phyloP scores from a whole-genome alignment of 2,113 vertebrate genomes.

The Salminus brasiliensis region DNA sequence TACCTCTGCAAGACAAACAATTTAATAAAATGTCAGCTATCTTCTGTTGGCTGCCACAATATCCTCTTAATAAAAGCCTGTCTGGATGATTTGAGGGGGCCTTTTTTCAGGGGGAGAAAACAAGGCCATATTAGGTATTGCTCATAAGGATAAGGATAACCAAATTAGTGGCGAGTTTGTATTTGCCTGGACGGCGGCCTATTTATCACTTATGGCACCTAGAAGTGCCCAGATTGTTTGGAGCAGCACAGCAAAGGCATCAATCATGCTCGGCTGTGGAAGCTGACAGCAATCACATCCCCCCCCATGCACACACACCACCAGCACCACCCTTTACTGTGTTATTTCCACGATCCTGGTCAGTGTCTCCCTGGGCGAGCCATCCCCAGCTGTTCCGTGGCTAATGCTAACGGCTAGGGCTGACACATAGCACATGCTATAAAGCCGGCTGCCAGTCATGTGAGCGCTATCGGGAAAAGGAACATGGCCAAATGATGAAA shows the following conservation, averaged over 20 bases:
- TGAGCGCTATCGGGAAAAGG: conserved; percentile 16
- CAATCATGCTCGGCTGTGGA: conserved; percentile 41
- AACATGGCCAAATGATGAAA: conserved; percentile 23
- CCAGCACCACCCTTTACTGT: conserved; percentile 32
- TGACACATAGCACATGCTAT: conserved; percentile 27
- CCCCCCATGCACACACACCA: no score
- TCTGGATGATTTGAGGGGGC: conserved; percentile 11
- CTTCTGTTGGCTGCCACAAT: conserved; percentile 11
- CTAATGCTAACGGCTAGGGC: conserved; percentile 11
- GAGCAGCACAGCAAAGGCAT: conserved; percentile 6
- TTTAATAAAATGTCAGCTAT: conserved; percentile 53
- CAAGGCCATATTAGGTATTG: conserved; percentile 23
- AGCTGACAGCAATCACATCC: conserved; percentile 43
- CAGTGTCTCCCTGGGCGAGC: conserved; percentile 26
- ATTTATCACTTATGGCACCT: conserved; percentile 38
- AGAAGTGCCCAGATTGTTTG: conserved; percentile 40
- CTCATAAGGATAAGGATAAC: conserved; percentile 31
- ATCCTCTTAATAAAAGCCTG: conserved; percentile 43
- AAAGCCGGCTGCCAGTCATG: conserved; percentile 26
- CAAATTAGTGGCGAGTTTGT: conserved; percentile 17
- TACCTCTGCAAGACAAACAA: conserved; percentile 29
- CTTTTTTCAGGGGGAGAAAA: conserved; percentile 13
- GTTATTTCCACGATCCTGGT: conserved; percentile 2
- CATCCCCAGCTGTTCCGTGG: conserved; percentile 22
- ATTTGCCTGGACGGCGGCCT: conserved; percentile 24